Evolutionary conservation across 2,797 vertebrate genomes (phyloP).

Genomic region (Anguilla anguilla): DNA sequence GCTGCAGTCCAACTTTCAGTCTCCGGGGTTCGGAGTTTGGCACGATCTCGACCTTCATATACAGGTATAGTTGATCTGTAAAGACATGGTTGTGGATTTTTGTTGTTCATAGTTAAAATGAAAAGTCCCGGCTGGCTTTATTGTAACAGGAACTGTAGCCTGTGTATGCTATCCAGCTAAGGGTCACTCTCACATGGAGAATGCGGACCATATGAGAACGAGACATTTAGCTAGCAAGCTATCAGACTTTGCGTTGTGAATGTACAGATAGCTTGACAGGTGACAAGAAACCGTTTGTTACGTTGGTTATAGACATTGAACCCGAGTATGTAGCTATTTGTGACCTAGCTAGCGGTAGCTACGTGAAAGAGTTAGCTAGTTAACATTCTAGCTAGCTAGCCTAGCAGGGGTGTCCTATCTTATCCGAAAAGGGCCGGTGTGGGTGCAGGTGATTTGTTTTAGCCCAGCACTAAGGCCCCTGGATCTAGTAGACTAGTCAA

Average conservation of each 20-base stretch:
- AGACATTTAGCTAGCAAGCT: not conserved
- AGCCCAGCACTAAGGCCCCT: too few relatives aligned
- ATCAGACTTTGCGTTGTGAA: not conserved
- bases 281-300: not conserved
- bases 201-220: not conserved
- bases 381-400: too few relatives aligned
- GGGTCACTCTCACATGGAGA: too few relatives aligned
- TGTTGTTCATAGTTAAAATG: not conserved
- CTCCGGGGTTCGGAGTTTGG: slow-evolving; percentile 60
- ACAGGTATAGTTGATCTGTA: slow-evolving; percentile 57
- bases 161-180: not conserved
- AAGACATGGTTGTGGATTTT: not conserved
- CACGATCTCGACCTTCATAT: slow-evolving; percentile 52
- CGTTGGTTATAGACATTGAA: not conserved
- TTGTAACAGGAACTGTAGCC: not conserved
- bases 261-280: not conserved
- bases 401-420: too few relatives aligned
- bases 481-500: too few relatives aligned
- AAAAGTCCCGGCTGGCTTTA: not conserved
- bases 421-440: too few relatives aligned
- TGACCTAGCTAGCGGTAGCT: not conserved
- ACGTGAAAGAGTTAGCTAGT: too few relatives aligned
- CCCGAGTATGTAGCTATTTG: not conserved
- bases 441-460: too few relatives aligned
- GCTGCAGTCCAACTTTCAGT: slow-evolving; percentile 65